phyloP scores from a whole-genome alignment of 2,113 vertebrate species.

The Cygnus atratus region DNA sequence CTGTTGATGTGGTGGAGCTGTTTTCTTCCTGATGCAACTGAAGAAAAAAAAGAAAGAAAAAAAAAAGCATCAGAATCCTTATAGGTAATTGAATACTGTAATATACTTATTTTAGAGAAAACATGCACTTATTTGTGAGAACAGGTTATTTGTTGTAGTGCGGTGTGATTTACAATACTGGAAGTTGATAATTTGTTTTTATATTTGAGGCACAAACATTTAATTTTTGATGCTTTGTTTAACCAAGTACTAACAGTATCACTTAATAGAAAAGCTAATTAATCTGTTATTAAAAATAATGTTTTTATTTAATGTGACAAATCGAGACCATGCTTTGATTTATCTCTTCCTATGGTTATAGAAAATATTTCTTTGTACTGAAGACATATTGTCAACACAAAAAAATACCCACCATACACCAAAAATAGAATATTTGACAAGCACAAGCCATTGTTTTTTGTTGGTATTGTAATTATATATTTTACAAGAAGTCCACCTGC shows the following conservation, averaged over 20 bases:
- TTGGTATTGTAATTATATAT: slow-evolving; percentile 6
- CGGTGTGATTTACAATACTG: background rate
- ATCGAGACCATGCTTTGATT: background rate
- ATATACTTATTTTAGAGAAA: background rate
- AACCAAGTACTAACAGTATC: background rate
- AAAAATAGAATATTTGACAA: slow-evolving; percentile 12
- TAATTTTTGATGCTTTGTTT: background rate
- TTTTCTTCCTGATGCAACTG: background rate
- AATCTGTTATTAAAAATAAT: too few species aligned
- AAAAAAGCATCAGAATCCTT: background rate
- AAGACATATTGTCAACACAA: background rate
- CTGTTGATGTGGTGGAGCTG: background rate
- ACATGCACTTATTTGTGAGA: background rate
- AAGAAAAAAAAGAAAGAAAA: too few species aligned
- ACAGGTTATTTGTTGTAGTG: background rate
- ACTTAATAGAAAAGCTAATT: background rate
- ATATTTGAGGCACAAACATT: background rate
- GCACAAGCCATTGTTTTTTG: background rate
- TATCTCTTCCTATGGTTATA: background rate
- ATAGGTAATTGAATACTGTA: background rate
- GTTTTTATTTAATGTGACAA: background rate
- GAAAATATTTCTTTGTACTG: background rate
- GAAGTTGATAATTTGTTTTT: background rate
- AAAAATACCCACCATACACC: background rate
- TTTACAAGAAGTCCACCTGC: background rate